Base-by-base conservation (phyloP, 2,797 vertebrate species). In the Microctenopoma stevenorrisi region DNA sequence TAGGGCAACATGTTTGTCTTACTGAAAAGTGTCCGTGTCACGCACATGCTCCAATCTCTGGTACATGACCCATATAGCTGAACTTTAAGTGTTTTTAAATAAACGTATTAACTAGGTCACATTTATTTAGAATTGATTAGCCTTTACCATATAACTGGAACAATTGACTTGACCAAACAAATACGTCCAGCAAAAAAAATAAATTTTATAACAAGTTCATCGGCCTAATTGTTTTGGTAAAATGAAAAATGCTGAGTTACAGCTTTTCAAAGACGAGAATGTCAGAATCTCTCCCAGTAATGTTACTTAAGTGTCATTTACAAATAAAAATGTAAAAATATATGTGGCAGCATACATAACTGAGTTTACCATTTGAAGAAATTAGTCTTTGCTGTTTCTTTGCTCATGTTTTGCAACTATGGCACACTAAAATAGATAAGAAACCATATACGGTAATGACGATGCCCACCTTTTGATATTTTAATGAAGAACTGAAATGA, bases 401-500 rank as follows among this genome's bases (percentile, higher is more conserved):
- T 64, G 8, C 15, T 52, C 11, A 22, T 33, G 28, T 4, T 15
- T 47, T 48, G n/a, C 10, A 59, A 7, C 35, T 54, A 33, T 26
- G 15, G 16, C 22, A 38, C n/a, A 15, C 22, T 25, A 1, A 35
- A 35, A 35, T 1, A 35, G 1, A 35, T 35, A 33, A 33, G 4
- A 37, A 11, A 28, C 4, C 25, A 3, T 12, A 3, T 18, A 7
- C n/a, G 52, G 18, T 67, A 16, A 60, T 37, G 57, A 3, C 50
- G 5, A 55, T 10, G 40, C 60, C 56, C 62, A 37, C 42, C 40
- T 30, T 64, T 52, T 47, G 14, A 65, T 42, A 63, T 75, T 76
- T 77, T 16, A 66, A 46, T 57, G 10, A 78, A 35, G 62, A 43
- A 9, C 62, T 26, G 46, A 26, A 9, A 68, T 33, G 59, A 66